These are phyloP conservation scores for Pecten maximus DNA, from an alignment of 2,888 invertebrate genomes.

Conservation along the genomic window DNA sequence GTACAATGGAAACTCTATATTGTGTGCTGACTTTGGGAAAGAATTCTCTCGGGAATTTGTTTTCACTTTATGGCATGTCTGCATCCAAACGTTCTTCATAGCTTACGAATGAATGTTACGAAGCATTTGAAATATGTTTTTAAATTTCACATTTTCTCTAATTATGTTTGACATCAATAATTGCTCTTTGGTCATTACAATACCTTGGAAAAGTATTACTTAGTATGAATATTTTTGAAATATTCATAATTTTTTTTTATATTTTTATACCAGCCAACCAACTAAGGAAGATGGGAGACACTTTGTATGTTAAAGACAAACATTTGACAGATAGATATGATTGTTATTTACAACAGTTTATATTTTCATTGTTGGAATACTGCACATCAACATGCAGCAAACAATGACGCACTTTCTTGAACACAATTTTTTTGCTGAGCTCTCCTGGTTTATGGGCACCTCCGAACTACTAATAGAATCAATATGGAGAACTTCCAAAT, in stretches of 20 bases:
- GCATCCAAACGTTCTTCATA: no score
- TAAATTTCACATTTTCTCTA: neutral
- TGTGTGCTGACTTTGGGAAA: neutral
- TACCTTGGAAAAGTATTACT: neutral
- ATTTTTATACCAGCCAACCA: no score
- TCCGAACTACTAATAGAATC: neutral
- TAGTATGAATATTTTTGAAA: neutral
- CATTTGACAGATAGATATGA: neutral
- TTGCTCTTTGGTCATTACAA: neutral
- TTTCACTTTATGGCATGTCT: no score
- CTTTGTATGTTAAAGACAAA: neutral
- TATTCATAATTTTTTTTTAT: no score
- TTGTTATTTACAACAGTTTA: neutral
- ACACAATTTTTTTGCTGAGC: neutral
- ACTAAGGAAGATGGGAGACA: neutral
- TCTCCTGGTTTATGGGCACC: neutral
- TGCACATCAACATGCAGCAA: neutral
- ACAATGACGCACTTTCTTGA: neutral
- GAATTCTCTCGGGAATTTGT: no score
- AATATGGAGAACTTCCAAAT: slow-evolving; percentile 33
- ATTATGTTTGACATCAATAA: neutral
- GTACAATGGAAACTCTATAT: neutral
- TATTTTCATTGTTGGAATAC: neutral
- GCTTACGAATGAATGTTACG: no score
- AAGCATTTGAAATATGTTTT: neutral